Conservation (phyloP, 2,113 vertebrate species). For the Glaucidium brasilianum region DNA sequence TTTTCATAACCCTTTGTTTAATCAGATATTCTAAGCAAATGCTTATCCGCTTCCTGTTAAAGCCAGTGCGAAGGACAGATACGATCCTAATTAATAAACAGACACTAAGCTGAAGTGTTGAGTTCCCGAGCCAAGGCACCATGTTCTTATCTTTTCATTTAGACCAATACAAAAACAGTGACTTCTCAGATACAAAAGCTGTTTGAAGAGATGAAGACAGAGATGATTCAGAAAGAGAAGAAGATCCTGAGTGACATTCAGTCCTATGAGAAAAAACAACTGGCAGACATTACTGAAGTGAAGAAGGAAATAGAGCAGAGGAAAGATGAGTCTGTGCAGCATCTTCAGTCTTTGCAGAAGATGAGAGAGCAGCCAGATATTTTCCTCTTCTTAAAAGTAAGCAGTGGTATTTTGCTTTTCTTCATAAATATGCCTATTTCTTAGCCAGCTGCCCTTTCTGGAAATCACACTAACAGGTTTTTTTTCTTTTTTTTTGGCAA, state of each 20-base stretch:
- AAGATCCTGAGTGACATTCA: not conserved
- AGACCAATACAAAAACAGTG: not conserved
- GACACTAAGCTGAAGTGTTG: not conserved
- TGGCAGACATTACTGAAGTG: not conserved
- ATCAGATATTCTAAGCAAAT: not conserved
- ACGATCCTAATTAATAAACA: not conserved
- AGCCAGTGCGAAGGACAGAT: not conserved
- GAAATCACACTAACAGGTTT: not conserved
- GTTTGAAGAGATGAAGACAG: not conserved
- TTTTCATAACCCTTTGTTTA: not conserved
- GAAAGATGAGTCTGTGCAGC: not conserved
- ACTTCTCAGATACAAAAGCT: not conserved
- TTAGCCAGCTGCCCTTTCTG: not conserved
- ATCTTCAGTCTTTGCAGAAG: not conserved
- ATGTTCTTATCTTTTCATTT: not conserved
- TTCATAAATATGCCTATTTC: not conserved
- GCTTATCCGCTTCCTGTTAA: not conserved
- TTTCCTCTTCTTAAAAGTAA: constrained; percentile 38
- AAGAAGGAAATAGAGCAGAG: not conserved
- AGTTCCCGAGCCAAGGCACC: not conserved
- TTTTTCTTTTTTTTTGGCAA: not conserved
- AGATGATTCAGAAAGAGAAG: not conserved
- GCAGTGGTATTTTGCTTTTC: not conserved
- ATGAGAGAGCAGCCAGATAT: not conserved
- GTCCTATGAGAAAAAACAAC: not conserved